phyloP scores from a whole-genome alignment of 2,113 vertebrate species.

The Myotis lucifugus region DNA sequence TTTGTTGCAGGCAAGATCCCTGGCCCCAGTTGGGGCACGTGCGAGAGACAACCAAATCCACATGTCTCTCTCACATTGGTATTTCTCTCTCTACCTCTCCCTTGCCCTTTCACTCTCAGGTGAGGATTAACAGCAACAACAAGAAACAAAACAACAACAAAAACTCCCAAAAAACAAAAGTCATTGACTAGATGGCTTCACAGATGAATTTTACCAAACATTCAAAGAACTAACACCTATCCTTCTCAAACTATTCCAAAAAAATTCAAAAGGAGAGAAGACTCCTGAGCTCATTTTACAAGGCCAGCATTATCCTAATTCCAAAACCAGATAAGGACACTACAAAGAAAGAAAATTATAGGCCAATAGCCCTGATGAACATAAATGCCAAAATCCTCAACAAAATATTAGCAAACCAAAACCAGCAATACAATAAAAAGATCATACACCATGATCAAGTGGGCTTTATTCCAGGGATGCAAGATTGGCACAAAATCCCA shows the following conservation, averaged over 20 bases:
- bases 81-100: too few relatives aligned
- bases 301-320: neutral
- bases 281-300: neutral
- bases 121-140: too few relatives aligned
- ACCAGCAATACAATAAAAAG: neutral
- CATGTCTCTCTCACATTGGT: too few relatives aligned
- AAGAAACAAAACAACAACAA: too few relatives aligned
- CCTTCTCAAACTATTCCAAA: neutral
- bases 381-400: neutral
- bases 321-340: neutral
- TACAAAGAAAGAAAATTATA: neutral
- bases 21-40: too few relatives aligned
- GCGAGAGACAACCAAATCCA: too few relatives aligned
- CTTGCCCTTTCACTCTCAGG: too few relatives aligned
- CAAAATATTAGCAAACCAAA: neutral
- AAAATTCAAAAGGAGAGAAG: neutral
- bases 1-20: too few relatives aligned
- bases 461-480: neutral
- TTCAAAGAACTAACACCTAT: neutral
- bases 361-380: neutral
- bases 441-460: neutral
- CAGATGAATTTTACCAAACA: neutral
- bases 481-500: neutral
- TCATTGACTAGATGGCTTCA: neutral
- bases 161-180: neutral